phyloP scores from a whole-genome alignment of 2,888 invertebrate species.

The Calliphora vomitoria region DNA sequence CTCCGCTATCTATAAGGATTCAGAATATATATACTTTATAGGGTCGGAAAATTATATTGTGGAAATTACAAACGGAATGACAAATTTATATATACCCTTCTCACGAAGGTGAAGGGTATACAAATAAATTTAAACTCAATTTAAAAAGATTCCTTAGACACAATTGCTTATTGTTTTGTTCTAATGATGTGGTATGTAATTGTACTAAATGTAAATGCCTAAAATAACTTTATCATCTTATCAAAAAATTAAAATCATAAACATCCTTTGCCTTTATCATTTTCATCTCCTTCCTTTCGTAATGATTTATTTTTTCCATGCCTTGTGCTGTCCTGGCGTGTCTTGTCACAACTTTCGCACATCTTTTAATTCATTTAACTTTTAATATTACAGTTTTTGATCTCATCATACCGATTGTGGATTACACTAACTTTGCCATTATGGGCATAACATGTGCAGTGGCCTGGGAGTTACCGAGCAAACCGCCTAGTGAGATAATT shows the following conservation, averaged over 20 bases:
- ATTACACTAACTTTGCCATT: slow-evolving; percentile 85
- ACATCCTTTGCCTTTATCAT: not conserved
- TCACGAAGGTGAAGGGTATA: too few species aligned
- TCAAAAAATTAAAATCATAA: slow-evolving; percentile 2
- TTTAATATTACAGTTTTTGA: slow-evolving; percentile 80
- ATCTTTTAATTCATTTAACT: slow-evolving; percentile 56
- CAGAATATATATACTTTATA: too few species aligned
- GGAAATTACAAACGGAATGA: too few species aligned
- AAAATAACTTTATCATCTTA: slow-evolving; percentile 2
- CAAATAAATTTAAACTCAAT: too few species aligned
- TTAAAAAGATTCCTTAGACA: too few species aligned
- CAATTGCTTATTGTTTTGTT: too few species aligned
- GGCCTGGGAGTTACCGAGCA: slow-evolving; percentile 91
- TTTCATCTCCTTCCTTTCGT: slow-evolving; percentile 11
- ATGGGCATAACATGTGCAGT: slow-evolving; percentile 91
- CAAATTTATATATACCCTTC: too few species aligned
- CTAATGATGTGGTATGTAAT: too few species aligned
- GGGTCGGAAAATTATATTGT: too few species aligned
- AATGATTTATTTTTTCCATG: not conserved
- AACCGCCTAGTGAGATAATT: slow-evolving; percentile 84
- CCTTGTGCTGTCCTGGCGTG: slow-evolving; percentile 6
- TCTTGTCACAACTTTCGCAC: slow-evolving; percentile 37
- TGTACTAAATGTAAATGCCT: not conserved
- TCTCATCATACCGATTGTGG: slow-evolving; percentile 84
- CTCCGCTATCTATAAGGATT: too few species aligned